Base-by-base conservation (phyloP, 1,140 invertebrate genomes). In the Trachymyrmex cornetzi region DNA sequence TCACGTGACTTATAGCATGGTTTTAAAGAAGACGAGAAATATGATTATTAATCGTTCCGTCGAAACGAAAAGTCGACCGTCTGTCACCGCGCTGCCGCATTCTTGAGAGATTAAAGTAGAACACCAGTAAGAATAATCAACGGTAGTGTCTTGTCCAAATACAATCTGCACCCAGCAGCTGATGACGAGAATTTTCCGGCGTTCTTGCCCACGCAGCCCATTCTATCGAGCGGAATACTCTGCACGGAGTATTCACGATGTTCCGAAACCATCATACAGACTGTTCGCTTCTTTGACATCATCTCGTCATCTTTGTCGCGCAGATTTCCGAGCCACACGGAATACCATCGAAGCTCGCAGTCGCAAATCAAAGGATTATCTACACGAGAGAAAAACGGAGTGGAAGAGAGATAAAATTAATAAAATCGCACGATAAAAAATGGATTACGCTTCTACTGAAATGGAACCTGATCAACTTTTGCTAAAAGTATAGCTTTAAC, bases 331-430 rank as follows among this genome's bases (percentile, higher is more conserved):
- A 98, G 93, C 97, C 98, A 98, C 55, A 96, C 96, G 59, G 97
- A 96, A 93, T 98, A 98, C 98, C 98, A 99, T 66, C 97, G 96
- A 64, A 99, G 95, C 87, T 98, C 97, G 93, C 98, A 99, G 88
- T 98, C 97, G 93, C 98, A 99, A 59, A 97, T 96, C 87, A 99
- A 94, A 1, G 98, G 98, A 94, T 99, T 99, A 95, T 98, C 98
- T 99, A 93, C 6, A 34, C 64, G 19, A 69, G 30, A 55, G 16
- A 30, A 55, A 87, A 82, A 53, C 5, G 34, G 34, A 71, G 57
- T 16, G 24, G 19, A 38, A 69, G 14, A 34, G 19, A 61, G 14
- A 61, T 6, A 5, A 53, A 61, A 75, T 48, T 22, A 63, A n/a
- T 48, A 30, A 61, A 66, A 5, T 34, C 7, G 38, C 38, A 38